Evolutionary conservation across 2,797 vertebrate genomes (phyloP).

Genomic region (Enteromius thamalakanensis): DNA sequence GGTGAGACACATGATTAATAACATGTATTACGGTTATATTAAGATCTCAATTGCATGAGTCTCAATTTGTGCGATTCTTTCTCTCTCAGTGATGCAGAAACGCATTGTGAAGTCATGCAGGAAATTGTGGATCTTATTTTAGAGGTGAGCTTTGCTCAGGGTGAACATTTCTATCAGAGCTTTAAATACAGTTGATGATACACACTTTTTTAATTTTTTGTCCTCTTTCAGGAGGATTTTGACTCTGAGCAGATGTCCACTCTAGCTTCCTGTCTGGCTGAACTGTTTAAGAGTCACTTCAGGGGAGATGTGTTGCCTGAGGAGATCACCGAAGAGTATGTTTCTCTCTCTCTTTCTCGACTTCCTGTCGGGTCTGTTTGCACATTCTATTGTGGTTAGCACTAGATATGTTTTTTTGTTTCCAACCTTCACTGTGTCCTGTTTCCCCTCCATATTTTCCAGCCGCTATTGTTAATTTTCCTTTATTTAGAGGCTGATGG

Average conservation of each 20-base stretch:
- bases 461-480: not conserved
- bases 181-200: not conserved
- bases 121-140: conserved; percentile 96
- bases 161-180: not conserved
- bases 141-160: conserved; percentile 79
- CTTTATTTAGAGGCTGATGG: not conserved
- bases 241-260: conserved; percentile 92
- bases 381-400: not conserved
- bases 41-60: not conserved
- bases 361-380: not conserved
- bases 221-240: conserved; percentile 88
- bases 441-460: not conserved
- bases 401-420: not conserved
- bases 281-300: conserved; percentile 95
- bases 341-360: not conserved
- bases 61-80: not conserved
- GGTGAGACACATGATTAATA: conserved; percentile 70
- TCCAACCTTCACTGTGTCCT: not conserved
- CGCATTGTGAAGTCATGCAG: conserved; percentile 97
- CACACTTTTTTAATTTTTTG: not conserved
- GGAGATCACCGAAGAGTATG: conserved; percentile 93
- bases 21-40: not conserved
- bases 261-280: conserved; percentile 91
- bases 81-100: conserved; percentile 88
- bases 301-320: conserved; percentile 92